Conservation (phyloP, 2,113 vertebrate genomes). For the Glaucomys volans region DNA sequence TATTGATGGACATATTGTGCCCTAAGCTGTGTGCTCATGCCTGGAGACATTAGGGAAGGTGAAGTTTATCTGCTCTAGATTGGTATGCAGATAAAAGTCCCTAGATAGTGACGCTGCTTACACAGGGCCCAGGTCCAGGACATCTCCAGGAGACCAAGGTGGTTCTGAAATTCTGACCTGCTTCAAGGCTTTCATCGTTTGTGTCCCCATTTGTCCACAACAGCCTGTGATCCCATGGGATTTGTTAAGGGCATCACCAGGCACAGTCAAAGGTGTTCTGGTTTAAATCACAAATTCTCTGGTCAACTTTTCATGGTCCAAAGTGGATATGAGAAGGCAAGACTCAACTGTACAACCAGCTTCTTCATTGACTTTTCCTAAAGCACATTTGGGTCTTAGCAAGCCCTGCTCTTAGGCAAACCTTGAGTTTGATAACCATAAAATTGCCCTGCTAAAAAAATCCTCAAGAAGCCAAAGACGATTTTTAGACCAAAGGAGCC, state of each 20-base stretch:
- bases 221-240: neutral
- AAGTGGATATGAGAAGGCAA: neutral
- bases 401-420: neutral
- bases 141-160: neutral
- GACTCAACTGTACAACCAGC: neutral
- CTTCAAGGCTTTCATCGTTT: neutral
- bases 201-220: neutral
- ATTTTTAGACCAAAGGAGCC: neutral
- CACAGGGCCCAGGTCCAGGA: neutral
- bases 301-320: neutral
- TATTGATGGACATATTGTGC: neutral
- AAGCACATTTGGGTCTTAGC: neutral
- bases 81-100: neutral
- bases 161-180: neutral
- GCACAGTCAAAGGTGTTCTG: neutral
- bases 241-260: neutral
- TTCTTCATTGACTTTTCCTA: neutral
- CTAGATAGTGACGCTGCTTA: neutral
- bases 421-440: neutral
- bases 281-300: neutral
- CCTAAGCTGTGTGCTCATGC: neutral
- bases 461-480: neutral
- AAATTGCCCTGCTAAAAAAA: slow-evolving; percentile 6
- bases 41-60: neutral
- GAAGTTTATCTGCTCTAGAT: neutral